Conservation (phyloP, 1,140 invertebrate genomes). For the Megalonaias nervosa region DNA sequence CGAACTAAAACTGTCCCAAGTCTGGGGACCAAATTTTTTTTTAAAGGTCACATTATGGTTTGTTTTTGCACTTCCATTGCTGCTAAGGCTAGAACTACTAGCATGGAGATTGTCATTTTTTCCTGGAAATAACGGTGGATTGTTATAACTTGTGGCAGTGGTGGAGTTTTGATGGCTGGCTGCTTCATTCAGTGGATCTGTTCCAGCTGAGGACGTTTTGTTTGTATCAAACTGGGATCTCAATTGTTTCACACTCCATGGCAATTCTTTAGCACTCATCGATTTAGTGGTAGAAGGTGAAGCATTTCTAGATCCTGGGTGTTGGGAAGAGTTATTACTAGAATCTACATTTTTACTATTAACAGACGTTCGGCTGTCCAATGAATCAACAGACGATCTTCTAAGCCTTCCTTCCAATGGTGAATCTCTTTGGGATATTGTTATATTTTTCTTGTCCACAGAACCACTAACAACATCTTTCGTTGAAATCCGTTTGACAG, state of each 20-base stretch:
- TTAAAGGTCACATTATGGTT: neutral
- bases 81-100: conserved; percentile 28
- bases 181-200: neutral
- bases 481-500: too few species aligned
- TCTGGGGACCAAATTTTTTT: conserved; percentile 27
- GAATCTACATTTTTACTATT: too few species aligned
- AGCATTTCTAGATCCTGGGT: too few species aligned
- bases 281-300: neutral
- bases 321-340: too few species aligned
- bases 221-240: conserved; percentile 29
- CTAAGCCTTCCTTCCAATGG: too few species aligned
- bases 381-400: too few species aligned
- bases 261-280: conserved; percentile 14
- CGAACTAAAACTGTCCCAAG: conserved; percentile 30
- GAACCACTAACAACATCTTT: too few species aligned
- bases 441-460: too few species aligned
- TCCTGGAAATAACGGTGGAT: conserved; percentile 12
- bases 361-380: too few species aligned
- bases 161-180: neutral
- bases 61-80: neutral
- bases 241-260: conserved; percentile 36
- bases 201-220: neutral
- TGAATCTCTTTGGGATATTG: too few species aligned
- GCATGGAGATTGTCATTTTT: conserved; percentile 20
- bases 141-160: neutral